Conservation (phyloP, 2,797 vertebrate species). For the Capromys pilorides region DNA sequence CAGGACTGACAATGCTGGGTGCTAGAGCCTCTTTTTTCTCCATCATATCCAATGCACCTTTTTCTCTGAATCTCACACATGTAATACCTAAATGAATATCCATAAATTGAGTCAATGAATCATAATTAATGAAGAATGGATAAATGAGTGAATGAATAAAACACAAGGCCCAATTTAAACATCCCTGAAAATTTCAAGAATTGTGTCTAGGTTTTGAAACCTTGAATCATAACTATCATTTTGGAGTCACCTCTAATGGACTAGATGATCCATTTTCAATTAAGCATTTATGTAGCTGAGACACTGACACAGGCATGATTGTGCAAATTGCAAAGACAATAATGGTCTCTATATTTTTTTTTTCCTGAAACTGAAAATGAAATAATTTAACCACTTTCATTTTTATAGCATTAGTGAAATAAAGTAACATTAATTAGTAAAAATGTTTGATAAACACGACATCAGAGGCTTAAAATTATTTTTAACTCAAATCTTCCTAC, state of each 20-base stretch:
- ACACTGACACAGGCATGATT: not conserved
- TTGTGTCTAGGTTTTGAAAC: not conserved
- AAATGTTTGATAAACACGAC: not conserved
- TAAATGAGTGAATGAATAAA: constrained; percentile 51
- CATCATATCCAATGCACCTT: not conserved
- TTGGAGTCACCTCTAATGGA: not conserved
- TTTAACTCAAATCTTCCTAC: not conserved
- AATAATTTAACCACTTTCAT: not conserved
- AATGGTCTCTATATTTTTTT: not conserved
- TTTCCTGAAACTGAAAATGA: not conserved
- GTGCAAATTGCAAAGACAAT: not conserved
- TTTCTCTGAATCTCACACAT: not conserved
- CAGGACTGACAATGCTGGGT: too few relatives aligned
- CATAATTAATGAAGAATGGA: not conserved
- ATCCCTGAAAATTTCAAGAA: constrained; percentile 47
- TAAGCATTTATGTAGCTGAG: constrained; percentile 7
- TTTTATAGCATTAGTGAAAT: not conserved
- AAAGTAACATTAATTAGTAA: not conserved
- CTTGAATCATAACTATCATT: not conserved
- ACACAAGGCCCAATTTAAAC: not conserved
- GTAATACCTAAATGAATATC: not conserved
- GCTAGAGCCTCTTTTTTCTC: too few relatives aligned
- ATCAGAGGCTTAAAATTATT: not conserved
- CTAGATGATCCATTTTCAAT: constrained; percentile 5
- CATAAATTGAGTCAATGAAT: not conserved